Evolutionary conservation across 2,797 vertebrate species (phyloP).

Genomic region (Characodon lateralis): DNA sequence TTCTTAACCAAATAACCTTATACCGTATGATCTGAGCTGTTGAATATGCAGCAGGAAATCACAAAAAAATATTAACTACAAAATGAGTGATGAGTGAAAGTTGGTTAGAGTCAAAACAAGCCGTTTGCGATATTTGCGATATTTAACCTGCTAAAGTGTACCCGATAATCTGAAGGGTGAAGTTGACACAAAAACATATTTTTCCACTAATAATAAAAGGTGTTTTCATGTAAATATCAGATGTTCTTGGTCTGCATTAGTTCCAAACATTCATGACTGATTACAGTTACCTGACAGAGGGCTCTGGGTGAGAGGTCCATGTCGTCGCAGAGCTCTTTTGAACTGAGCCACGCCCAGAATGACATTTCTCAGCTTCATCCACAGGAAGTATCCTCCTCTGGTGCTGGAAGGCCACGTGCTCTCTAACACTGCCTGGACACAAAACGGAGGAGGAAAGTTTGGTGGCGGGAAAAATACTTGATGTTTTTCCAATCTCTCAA

Average conservation of each 20-base stretch:
- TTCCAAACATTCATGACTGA: background rate
- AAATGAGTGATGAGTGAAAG: no score
- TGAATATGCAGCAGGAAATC: background rate
- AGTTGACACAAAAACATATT: background rate
- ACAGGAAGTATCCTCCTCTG: slow-evolving; percentile 94
- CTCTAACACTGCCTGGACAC: slow-evolving; percentile 91
- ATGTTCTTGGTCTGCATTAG: background rate
- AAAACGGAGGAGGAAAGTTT: background rate
- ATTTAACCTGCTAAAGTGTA: background rate
- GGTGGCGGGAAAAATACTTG: slow-evolving; percentile 12
- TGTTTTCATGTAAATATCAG: background rate
- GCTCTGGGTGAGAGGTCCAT: slow-evolving; percentile 78
- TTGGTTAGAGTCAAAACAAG: no score
- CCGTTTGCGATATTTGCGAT: no score
- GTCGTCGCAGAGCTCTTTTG: slow-evolving; percentile 88
- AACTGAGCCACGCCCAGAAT: slow-evolving; percentile 94
- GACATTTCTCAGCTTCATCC: slow-evolving; percentile 97
- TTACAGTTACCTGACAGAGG: slow-evolving; percentile 84
- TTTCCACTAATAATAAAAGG: background rate
- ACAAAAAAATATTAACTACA: background rate
- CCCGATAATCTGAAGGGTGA: background rate
- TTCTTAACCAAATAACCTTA: background rate
- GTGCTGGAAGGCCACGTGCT: slow-evolving; percentile 98
- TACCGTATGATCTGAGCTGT: background rate
- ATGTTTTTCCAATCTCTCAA: background rate